A percentile compares a stretch with the other conserved stretches of the same genome.
Conservation (phyloP, 2,113 vertebrate species). For the Spea multiplicata region DNA sequence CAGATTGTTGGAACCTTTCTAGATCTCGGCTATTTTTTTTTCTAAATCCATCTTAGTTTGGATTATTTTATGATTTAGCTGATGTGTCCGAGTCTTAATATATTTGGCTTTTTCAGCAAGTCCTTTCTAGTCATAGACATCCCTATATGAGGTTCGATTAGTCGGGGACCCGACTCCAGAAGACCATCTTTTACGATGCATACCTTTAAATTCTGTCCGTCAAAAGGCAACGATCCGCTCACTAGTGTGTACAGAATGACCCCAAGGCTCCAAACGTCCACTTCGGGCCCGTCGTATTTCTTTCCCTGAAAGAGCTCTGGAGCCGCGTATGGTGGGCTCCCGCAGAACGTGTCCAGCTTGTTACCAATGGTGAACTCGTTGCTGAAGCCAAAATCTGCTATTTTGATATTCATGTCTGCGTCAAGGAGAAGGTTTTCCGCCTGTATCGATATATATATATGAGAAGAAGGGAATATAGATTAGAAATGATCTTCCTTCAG, state of each 20-base stretch:
- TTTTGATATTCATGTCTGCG: constrained; percentile 98
- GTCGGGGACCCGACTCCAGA: too few relatives aligned
- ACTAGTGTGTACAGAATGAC: constrained; percentile 95
- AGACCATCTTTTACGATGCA: background rate
- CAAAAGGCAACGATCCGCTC: constrained; percentile 92
- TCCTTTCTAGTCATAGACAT: too few relatives aligned
- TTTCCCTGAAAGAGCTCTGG: constrained; percentile 97
- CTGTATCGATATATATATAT: constrained; percentile 62
- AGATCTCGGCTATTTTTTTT: too few relatives aligned
- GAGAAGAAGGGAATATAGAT: too few relatives aligned
- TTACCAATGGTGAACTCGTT: constrained; percentile 94
- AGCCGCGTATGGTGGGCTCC: constrained; percentile 91
- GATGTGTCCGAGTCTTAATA: too few relatives aligned
- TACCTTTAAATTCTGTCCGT: constrained; percentile 97
- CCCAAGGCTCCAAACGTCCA: constrained; percentile 96
- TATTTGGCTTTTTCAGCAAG: too few relatives aligned
- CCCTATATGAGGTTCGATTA: too few relatives aligned
- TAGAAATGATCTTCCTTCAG: too few relatives aligned
- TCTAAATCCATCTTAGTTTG: too few relatives aligned
- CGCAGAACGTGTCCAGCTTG: constrained; percentile 96
- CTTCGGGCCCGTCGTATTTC: constrained; percentile 93
- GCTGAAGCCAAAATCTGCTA: constrained; percentile 97
- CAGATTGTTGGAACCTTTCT: too few relatives aligned
- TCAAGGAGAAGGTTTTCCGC: constrained; percentile 96
- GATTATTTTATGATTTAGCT: too few relatives aligned